Conservation (phyloP, 2,888 invertebrate species). For the Melinaea menophilus region DNA sequence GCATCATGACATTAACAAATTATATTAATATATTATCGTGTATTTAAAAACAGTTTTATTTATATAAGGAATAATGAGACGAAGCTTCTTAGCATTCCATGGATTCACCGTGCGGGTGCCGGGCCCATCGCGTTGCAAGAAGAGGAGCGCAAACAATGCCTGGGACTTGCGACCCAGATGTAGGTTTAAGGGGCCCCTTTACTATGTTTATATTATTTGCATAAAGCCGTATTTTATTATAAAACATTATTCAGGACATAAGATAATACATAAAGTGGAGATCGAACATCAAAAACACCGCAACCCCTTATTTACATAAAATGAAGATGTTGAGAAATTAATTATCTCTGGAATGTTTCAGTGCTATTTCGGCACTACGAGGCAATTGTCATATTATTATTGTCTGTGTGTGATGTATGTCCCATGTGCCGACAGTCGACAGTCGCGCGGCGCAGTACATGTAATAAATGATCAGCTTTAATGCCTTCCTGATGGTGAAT, state of each 20-base stretch:
- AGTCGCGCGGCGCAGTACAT: slow-evolving; percentile 56
- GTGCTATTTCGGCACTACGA: slow-evolving; percentile 35
- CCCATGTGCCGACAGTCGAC: slow-evolving; percentile 67
- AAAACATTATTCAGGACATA: not conserved
- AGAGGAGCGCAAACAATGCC: too few species aligned
- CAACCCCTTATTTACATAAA: slow-evolving; percentile 3
- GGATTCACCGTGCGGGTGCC: too few species aligned
- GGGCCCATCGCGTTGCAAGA: too few species aligned
- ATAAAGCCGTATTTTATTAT: too few species aligned
- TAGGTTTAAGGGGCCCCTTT: too few species aligned
- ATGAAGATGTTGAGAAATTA: slow-evolving; percentile 3
- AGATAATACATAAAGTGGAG: not conserved
- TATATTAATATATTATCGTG: too few species aligned
- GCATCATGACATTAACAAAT: too few species aligned
- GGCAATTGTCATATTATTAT: slow-evolving; percentile 69
- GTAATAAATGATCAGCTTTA: slow-evolving; percentile 67
- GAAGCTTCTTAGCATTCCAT: too few species aligned
- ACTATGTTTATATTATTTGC: too few species aligned
- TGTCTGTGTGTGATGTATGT: slow-evolving; percentile 72
- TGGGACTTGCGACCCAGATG: too few species aligned
- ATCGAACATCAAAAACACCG: slow-evolving; percentile 2
- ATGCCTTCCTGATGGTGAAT: slow-evolving; percentile 57
- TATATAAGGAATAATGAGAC: too few species aligned
- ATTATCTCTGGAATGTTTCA: slow-evolving; percentile 9
- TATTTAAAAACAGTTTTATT: too few species aligned